Conservation (phyloP, 2,888 invertebrate genomes). For the Subacronicta megacephala region DNA sequence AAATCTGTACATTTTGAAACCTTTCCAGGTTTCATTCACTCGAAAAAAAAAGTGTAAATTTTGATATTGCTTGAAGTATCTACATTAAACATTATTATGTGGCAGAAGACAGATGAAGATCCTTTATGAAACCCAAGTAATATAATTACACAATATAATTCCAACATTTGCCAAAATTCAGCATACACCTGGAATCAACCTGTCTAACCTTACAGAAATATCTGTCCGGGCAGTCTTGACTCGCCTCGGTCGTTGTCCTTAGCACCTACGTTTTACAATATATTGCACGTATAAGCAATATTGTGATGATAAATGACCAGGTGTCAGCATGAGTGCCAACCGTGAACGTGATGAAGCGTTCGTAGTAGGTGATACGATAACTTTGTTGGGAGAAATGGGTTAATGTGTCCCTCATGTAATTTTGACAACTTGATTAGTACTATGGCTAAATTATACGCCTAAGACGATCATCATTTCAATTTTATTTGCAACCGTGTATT, state of each 20-base stretch:
- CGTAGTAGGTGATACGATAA: conserved; percentile 12
- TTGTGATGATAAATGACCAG: conserved; percentile 31
- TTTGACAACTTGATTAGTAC: not conserved
- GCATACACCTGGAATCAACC: conserved; percentile 24
- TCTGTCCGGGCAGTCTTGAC: conserved; percentile 13
- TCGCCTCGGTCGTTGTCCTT: conserved; percentile 20
- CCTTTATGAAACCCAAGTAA: not conserved
- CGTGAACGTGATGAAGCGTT: conserved; percentile 25
- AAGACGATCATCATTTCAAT: no score
- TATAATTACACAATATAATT: not conserved
- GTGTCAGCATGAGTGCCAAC: conserved; percentile 41
- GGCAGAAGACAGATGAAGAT: no score
- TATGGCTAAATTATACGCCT: no score
- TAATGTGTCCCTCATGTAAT: not conserved
- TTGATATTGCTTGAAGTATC: no score
- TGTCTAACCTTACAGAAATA: conserved; percentile 30
- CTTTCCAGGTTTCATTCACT: no score
- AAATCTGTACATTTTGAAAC: no score
- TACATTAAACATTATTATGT: no score
- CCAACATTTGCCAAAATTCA: conserved; percentile 2
- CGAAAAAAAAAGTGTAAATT: no score
- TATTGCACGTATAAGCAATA: conserved; percentile 28
- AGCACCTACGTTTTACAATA: conserved; percentile 15
- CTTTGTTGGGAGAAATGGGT: conserved; percentile 3
- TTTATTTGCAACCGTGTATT: no score